Percentiles rank a stretch among this genome's conserved stretches.
Conservation (phyloP, 1,140 invertebrate genomes). For the Eriocheir sinensis region DNA sequence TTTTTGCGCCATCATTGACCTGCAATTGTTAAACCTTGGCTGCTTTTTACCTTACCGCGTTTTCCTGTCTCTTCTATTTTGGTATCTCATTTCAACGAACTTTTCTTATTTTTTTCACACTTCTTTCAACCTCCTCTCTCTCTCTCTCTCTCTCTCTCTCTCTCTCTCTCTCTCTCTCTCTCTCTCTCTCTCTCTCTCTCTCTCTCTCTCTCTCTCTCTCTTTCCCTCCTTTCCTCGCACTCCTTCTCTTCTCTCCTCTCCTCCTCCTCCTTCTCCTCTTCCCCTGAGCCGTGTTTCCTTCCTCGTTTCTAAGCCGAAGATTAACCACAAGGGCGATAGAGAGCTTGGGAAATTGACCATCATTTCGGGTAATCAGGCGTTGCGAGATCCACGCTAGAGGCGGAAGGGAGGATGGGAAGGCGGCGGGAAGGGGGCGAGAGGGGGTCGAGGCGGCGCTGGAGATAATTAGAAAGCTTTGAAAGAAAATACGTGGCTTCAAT, state of each 20-base stretch:
- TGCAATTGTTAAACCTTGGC: no score
- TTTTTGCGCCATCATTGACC: no score
- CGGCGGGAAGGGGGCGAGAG: neutral
- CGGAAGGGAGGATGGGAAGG: neutral
- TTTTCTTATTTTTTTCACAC: neutral
- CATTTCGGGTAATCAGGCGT: neutral
- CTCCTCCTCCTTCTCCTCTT: neutral
- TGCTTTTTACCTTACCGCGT: no score
- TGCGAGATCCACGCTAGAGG: neutral
- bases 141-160: neutral
- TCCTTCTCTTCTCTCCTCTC: neutral
- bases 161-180: neutral
- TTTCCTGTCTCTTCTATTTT: no score
- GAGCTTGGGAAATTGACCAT: conserved; percentile 20
- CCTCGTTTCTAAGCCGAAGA: neutral
- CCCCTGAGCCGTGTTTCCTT: neutral
- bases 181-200: neutral
- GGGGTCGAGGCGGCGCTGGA: neutral
- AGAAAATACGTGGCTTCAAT: neutral
- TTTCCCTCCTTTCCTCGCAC: neutral
- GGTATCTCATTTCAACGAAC: no score
- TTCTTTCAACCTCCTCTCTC: no score
- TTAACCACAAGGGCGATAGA: conserved; percentile 15
- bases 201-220: neutral
- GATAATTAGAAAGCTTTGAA: conserved; percentile 16